A percentile compares a stretch with the other conserved stretches of the same genome.
These are phyloP conservation scores for Gryllus longicercus DNA, from an alignment of 2,888 invertebrate species.

Conservation along the genomic window DNA sequence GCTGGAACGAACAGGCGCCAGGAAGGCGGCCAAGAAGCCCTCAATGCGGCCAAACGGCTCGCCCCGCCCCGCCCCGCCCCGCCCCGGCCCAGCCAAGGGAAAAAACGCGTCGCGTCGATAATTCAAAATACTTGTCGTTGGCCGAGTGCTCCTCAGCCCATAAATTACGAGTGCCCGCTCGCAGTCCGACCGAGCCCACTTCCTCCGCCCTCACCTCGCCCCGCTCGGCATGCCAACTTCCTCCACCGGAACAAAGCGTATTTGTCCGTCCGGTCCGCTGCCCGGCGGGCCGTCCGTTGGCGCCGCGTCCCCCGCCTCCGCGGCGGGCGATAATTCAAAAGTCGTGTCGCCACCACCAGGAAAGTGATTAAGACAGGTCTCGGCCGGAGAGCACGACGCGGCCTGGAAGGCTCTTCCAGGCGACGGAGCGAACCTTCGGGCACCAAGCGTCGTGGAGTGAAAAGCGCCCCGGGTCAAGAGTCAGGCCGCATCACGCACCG, in stretches of 20 bases:
- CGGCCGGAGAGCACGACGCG: background rate
- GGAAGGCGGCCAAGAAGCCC: background rate
- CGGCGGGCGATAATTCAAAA: background rate
- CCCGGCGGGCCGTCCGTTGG: too few species aligned
- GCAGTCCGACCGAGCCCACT: background rate
- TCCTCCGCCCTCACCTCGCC: background rate
- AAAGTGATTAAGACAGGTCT: background rate
- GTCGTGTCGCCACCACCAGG: slow-evolving; percentile 1
- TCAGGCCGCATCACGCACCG: too few species aligned
- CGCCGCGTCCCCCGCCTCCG: background rate
- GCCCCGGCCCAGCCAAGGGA: background rate
- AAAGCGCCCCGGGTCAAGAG: too few species aligned
- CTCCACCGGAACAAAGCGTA: slow-evolving; percentile 1
- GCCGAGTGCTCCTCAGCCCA: background rate
- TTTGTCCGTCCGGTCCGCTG: background rate
- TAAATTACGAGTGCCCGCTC: background rate
- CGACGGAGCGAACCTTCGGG: background rate
- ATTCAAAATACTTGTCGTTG: background rate
- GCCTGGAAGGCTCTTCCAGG: background rate
- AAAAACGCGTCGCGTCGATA: background rate
- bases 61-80: too few species aligned
- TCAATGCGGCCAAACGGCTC: too few species aligned
- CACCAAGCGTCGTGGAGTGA: background rate
- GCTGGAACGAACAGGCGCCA: background rate
- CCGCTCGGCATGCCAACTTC: background rate